A percentile compares a stretch with the other conserved stretches of the same genome.
Conservation (phyloP, 2,888 invertebrate species). For the Apeira syringaria region DNA sequence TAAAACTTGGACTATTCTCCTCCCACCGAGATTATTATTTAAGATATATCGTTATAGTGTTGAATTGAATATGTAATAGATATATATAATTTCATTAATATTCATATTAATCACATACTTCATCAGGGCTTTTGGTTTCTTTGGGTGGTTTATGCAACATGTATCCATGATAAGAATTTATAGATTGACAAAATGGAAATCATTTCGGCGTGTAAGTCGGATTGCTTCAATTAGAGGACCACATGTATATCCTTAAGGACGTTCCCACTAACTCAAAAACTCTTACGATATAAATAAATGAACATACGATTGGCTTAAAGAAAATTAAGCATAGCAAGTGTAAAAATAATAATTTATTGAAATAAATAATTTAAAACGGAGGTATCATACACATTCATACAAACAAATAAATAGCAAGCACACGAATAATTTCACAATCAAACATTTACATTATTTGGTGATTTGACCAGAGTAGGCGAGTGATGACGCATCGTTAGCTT, state of each 20-base stretch:
- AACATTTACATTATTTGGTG: slow-evolving; percentile 41
- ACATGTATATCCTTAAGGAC: too few relatives aligned
- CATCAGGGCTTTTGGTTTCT: slow-evolving; percentile 56
- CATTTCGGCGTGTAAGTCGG: too few relatives aligned
- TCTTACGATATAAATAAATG: too few relatives aligned
- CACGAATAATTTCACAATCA: slow-evolving; percentile 52
- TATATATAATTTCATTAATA: slow-evolving; percentile 66
- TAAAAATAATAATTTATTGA: slow-evolving; percentile 41
- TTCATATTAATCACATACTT: slow-evolving; percentile 59
- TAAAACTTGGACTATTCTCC: slow-evolving; percentile 55
- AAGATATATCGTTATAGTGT: slow-evolving; percentile 64
- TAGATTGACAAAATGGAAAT: too few relatives aligned
- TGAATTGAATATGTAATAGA: slow-evolving; percentile 63
- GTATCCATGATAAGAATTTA: slow-evolving; percentile 10
- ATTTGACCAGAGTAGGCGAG: slow-evolving; percentile 85
- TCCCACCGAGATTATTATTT: slow-evolving; percentile 63
- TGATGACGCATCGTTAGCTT: slow-evolving; percentile 86
- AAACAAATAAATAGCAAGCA: slow-evolving; percentile 38
- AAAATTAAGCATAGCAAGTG: slow-evolving; percentile 6
- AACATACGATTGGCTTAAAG: too few relatives aligned
- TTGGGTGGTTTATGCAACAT: slow-evolving; percentile 51
- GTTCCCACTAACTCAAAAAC: too few relatives aligned
- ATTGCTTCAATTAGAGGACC: too few relatives aligned
- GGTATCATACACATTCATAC: slow-evolving; percentile 58
- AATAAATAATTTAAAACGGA: slow-evolving; percentile 56